These are phyloP conservation scores for Ormyrus nitidulus DNA, from an alignment of 2,888 invertebrate genomes.

Conservation along the genomic window DNA sequence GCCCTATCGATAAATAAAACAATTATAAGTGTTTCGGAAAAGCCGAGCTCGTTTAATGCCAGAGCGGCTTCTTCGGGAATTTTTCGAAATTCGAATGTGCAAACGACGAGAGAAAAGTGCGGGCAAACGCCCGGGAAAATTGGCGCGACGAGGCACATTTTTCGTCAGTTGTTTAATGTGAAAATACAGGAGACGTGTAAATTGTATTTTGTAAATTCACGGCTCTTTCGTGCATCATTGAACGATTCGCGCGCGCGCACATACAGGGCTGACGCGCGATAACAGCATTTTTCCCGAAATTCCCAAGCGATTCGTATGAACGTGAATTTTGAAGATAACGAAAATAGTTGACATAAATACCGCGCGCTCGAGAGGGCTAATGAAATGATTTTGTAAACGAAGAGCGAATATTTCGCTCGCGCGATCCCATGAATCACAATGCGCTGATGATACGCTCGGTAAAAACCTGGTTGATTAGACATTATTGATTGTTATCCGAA, in stretches of 20 bases:
- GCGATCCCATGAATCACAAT: not conserved
- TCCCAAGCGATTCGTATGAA: conserved; percentile 5
- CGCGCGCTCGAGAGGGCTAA: not conserved
- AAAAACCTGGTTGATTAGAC: no score
- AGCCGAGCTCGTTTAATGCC: no score
- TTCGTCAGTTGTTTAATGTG: no score
- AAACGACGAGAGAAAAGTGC: no score
- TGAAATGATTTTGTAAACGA: conserved; percentile 3
- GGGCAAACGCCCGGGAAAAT: no score
- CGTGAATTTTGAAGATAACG: conserved; percentile 30
- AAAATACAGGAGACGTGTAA: not conserved
- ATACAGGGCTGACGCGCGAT: not conserved
- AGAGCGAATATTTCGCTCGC: conserved; percentile 1
- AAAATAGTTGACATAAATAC: not conserved
- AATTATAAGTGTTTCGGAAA: no score
- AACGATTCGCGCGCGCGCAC: not conserved
- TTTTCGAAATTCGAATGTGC: no score
- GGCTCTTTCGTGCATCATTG: not conserved
- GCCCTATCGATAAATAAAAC: not conserved
- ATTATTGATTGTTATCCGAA: no score
- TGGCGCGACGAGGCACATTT: no score
- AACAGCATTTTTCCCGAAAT: not conserved
- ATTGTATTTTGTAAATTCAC: not conserved
- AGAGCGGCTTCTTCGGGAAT: no score
- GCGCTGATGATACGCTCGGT: no score